Base-by-base conservation (phyloP, 2,113 vertebrate species). In the Gnathonemus longibarbis region DNA sequence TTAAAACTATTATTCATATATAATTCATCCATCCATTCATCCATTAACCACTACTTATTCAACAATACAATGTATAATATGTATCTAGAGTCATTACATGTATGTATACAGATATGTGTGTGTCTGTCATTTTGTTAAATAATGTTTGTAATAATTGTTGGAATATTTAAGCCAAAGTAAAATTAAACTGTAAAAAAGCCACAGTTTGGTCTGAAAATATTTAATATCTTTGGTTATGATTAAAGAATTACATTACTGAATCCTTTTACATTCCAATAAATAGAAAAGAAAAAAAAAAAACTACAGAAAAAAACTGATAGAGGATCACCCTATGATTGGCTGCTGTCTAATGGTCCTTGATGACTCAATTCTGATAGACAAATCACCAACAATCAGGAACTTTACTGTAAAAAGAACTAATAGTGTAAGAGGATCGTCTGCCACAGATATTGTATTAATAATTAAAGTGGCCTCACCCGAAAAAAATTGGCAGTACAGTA, bases 361-460 rank as follows among this genome's bases (percentile, higher is more conserved):
- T 74, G 88, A 89, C 88, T 90, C 62, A 80, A 80, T 53, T 90
- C 85, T 84, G 53, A 70, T 80, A 89, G 89, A 90, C 94, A 94
- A 93, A 94, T 94, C 94, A 94, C 93, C 93, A 94, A 94, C 94
- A 93, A 88, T 93, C 93, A 94, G 94, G 94, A 94, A 94, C 93
- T 93, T 91, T 91, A 70, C 58, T 84, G 7, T 90, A 93, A 94
- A 95, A 94, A 94, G 93, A 94, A 94, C 93, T 94, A 91, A 93
- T 92, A 95, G 74, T 13, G n/a, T 77, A 84, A 66, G 49, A 89
- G 84, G 93, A 92, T 94, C 94, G 93, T 94, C 92, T 94, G 93
- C 93, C 84, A 53, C 84, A 70, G 89, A 93, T 91, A 92, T 91
- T 92, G 91, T 88, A 86, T 90, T 91, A 84, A 62, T 90, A 91